A percentile compares a stretch with the other conserved stretches of the same genome.
Evolutionary conservation across 2,113 vertebrate genomes (phyloP).

Genomic region (Panthera tigris): DNA sequence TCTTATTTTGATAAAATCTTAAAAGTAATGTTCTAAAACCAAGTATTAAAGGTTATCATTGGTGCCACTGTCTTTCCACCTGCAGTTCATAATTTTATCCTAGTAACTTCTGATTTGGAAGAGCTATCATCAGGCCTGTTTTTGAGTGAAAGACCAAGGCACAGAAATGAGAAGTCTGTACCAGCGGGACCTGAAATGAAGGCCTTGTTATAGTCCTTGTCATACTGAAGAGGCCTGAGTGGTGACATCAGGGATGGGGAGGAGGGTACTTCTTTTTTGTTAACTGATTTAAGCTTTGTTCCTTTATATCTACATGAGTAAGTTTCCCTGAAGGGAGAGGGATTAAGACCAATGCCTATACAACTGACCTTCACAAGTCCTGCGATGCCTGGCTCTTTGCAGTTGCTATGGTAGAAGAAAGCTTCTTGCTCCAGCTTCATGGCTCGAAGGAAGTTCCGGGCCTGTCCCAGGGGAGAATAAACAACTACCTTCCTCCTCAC

Average conservation of each 20-base stretch:
- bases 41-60: neutral
- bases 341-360: neutral
- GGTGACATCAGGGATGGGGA: neutral
- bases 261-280: neutral
- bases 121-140: neutral
- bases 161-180: neutral
- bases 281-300: neutral
- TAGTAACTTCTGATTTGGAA: neutral
- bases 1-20: neutral
- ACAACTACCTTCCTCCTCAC: neutral
- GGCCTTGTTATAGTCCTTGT: neutral
- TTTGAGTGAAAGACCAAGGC: neutral
- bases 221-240: neutral
- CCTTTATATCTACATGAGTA: neutral
- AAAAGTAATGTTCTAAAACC: neutral
- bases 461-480: conserved; percentile 82
- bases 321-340: neutral
- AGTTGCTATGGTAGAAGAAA: conserved; percentile 99
- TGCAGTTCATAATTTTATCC: neutral
- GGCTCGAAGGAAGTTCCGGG: conserved; percentile 95
- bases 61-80: neutral
- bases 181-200: neutral
- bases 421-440: conserved; percentile 93
- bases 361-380: conserved; percentile 91
- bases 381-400: conserved; percentile 95